Evolutionary conservation across 2,797 vertebrate species (phyloP), one percentile per base, ranked within the genome.

Genomic region (Diplodus puntazzo): DNA sequence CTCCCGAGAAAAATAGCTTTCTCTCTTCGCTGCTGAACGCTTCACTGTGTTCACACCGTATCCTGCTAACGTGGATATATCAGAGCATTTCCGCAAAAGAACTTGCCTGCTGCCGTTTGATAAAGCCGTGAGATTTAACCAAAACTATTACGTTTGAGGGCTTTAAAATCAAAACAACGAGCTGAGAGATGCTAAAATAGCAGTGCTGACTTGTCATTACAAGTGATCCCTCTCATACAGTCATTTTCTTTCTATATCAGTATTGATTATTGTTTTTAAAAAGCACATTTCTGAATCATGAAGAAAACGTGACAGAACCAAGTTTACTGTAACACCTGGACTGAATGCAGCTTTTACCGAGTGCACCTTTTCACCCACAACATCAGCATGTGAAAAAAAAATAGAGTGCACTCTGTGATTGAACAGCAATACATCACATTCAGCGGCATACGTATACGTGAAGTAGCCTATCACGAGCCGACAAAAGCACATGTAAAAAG

Each of bases 401-500:
- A 7, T 21, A 25, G 8, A 49, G 39, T 18, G 25, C 16, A 53
- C 17, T 2, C 1, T 45, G 5, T 73, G 23, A 69, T 69, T 69
- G 53, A 42, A n/a, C n/a, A 42, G 8, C 42, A 34, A 34, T 53
- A 50, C 48, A 43, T 66, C 49, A 21, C 25, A 1, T 64, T 75
- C 49, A 76, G 57, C 34, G 53, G 48, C 50, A 16, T 20, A 59
- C 42, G 68, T 64, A 53, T 30, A 54, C 63, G 58, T 30, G 53
- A 85, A 82, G 78, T 75, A 68, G 67, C 42, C 67, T 49, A 73
- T 84, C 52, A 58, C 52, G 11, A 64, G 67, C 79, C 59, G 48
- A 80, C 69, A 80, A 78, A 86, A 48, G 71, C 69, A 54, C 25
- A 53, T 23, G 11, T 62, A 14, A 82, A 76, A 80, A 73, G 75